phyloP scores from a whole-genome alignment of 1,140 invertebrate species.

The Macrobrachium nipponense region DNA sequence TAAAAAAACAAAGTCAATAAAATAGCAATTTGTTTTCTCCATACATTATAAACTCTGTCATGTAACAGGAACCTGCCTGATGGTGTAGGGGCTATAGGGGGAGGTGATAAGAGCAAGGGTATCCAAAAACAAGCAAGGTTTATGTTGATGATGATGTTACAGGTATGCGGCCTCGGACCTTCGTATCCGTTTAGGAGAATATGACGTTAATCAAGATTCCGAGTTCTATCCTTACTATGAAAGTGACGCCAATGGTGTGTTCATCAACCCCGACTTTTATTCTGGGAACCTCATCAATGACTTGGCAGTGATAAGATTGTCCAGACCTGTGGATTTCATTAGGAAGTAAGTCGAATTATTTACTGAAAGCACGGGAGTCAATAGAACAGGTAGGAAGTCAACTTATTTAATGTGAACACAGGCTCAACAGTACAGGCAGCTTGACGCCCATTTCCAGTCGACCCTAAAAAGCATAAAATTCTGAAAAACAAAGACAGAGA shows the following conservation, averaged over 20 bases:
- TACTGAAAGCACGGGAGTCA: too few relatives aligned
- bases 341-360: constrained; percentile 72
- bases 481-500: too few relatives aligned
- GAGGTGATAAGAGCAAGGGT: too few relatives aligned
- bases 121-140: neutral
- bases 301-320: constrained; percentile 85
- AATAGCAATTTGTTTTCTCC: too few relatives aligned
- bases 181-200: constrained; percentile 89
- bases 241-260: constrained; percentile 81
- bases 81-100: too few relatives aligned
- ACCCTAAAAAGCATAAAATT: too few relatives aligned
- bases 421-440: neutral
- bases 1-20: too few relatives aligned
- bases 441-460: neutral
- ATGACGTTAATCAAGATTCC: constrained; percentile 94
- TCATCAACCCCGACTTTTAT: constrained; percentile 90
- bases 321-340: constrained; percentile 83
- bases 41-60: too few relatives aligned
- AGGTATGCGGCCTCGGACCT: constrained; percentile 76
- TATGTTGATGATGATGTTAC: neutral
- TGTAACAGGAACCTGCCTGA: too few relatives aligned
- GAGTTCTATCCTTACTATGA: constrained; percentile 95
- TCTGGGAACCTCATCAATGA: constrained; percentile 94
- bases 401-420: too few relatives aligned
- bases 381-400: too few relatives aligned